A percentile compares a stretch with the other conserved stretches of the same genome.
phyloP scores from a whole-genome alignment of 1,140 invertebrate species.

The Lithobius niger region DNA sequence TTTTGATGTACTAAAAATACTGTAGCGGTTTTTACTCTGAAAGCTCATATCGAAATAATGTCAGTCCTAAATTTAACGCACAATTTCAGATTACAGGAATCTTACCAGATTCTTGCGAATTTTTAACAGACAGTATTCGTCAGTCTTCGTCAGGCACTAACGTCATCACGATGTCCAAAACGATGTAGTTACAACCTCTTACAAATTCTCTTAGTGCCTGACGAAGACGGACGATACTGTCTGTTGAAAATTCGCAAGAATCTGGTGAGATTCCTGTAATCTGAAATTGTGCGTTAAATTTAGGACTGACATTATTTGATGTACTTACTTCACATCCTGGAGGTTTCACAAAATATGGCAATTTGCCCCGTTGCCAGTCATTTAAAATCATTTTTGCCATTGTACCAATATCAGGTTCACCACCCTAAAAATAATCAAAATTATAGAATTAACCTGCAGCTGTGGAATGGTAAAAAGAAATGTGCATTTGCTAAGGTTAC shows the following conservation, averaged over 20 bases:
- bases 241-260: slow-evolving; percentile 46
- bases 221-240: slow-evolving; percentile 10
- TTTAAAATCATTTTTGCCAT: slow-evolving; percentile 92
- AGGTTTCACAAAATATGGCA: slow-evolving; percentile 86
- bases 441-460: no score
- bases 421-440: slow-evolving; percentile 42
- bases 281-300: slow-evolving; percentile 28
- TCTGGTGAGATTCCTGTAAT: no score
- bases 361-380: slow-evolving; percentile 95
- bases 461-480: not conserved
- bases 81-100: no score
- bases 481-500: slow-evolving; percentile 9
- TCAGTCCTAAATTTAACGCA: no score
- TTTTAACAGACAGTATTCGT: no score
- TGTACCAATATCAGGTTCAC: slow-evolving; percentile 79
- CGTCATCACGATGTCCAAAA: slow-evolving; percentile 9
- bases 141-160: not conserved
- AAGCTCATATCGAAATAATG: no score
- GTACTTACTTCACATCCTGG: slow-evolving; percentile 29
- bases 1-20: no score
- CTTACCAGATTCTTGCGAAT: no score
- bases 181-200: slow-evolving; percentile 6
- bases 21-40: no score
- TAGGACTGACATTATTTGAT: no score
- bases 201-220: not conserved